Evolutionary conservation across 1,140 invertebrate genomes (phyloP), one percentile per base, ranked within the genome.

Genomic region (Ephestia elutella): DNA sequence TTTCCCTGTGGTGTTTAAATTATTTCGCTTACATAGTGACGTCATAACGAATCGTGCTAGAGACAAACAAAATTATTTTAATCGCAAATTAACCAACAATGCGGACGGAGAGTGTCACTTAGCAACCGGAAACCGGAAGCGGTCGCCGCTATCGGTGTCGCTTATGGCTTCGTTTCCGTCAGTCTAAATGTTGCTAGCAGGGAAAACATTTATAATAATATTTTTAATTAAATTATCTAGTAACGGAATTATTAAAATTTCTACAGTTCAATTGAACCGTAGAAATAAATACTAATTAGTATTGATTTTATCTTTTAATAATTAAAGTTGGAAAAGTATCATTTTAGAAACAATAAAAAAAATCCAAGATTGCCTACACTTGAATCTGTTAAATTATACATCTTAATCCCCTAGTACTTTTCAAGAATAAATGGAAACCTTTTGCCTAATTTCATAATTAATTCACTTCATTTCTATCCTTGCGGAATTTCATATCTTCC

Each of bases 401-500:
- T 32, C n/a, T 11, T 10, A 32, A 32, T 32, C 25, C 25, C 25
- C 7, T 32, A 44, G 9, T 5, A 44, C 2, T 44, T 44, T 44
- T 44, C n/a, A 17, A 15, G 38, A 44, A 15, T 44, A 15, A 44
- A 44, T 3, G 15, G 38, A 10, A n/a, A 53, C 17, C 21, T 20
- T 53, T 53, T 25, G 10, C 19, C 18, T 11, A 53, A 53, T 53
- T 25, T 21, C 20, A 53, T 53, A 21, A 53, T 5, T 53, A 25
- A 53, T 53, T 65, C 60, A 67, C 54, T 62, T 58, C 50, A 56
- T 53, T 17, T 44, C 44, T 59, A 67, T 71, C 53, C 72, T 78
- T 70, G 62, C 75, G 71, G 74, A 71, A 67, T 64, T 66, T 56
- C 59, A 50, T 61, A 61, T 65, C 54, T 58, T 63, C 17, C 56